A percentile compares a stretch with the other conserved stretches of the same genome.
phyloP scores from a whole-genome alignment of 2,113 vertebrate genomes.

The Cyanocitta stelleri region DNA sequence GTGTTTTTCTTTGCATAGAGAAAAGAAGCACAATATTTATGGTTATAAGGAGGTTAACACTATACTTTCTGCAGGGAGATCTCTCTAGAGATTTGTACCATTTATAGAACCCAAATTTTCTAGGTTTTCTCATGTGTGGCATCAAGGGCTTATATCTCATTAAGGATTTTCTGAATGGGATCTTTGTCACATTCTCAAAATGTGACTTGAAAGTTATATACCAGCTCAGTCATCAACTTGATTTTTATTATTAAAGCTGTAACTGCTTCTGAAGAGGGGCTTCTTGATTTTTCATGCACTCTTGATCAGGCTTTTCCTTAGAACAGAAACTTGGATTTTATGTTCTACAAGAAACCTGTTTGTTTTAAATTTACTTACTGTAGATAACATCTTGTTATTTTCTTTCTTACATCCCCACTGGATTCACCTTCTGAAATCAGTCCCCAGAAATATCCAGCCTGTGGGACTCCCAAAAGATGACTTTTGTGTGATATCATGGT shows the following conservation, averaged over 20 bases:
- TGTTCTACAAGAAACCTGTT: background rate
- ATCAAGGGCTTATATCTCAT: background rate
- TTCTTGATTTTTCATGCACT: background rate
- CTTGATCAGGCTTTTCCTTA: background rate
- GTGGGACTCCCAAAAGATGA: background rate
- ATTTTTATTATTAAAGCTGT: background rate
- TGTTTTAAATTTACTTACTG: background rate
- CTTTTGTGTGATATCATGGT: fast-evolving
- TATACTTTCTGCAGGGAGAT: background rate
- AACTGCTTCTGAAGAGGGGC: background rate
- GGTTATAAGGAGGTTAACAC: background rate
- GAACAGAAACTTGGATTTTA: background rate
- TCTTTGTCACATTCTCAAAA: background rate
- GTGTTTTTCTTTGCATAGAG: background rate
- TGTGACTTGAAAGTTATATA: background rate
- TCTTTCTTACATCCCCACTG: background rate
- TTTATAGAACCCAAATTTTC: slow-evolving; percentile 19
- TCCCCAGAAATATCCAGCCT: background rate
- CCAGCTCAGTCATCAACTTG: background rate
- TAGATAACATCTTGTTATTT: background rate
- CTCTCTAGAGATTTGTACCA: background rate
- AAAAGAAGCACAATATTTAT: background rate
- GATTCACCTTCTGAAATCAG: background rate
- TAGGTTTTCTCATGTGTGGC: background rate
- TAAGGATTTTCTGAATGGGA: background rate